Evolutionary conservation across 92 coral and sea anemone species (phyloP).

Genomic region (Phenganax stokvisi): DNA sequence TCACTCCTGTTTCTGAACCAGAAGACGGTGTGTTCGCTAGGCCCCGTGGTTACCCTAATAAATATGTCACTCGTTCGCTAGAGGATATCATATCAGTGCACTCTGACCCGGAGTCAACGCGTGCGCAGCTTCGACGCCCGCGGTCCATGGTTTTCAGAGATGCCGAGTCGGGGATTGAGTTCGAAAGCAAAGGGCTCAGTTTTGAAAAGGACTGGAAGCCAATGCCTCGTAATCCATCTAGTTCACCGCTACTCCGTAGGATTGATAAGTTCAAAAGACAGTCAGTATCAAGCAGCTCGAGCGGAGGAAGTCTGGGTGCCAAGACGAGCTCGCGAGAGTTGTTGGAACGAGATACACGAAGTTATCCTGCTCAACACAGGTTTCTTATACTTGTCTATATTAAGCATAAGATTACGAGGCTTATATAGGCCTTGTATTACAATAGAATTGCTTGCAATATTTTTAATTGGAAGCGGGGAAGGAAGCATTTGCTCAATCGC

Average conservation of each 20-base stretch:
- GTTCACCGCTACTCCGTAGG: constrained; percentile 36
- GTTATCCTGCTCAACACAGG: constrained; percentile 1
- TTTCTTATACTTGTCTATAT: not conserved
- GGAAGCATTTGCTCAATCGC: too few species aligned
- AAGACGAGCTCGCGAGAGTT: constrained; percentile 23
- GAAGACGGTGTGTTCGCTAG: not conserved
- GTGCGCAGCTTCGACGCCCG: constrained; percentile 26
- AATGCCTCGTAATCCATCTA: not conserved
- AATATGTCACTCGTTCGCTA: constrained; percentile 13
- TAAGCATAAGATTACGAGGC: too few species aligned
- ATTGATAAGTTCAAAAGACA: constrained; percentile 38
- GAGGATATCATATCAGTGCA: constrained; percentile 31
- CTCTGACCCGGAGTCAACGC: constrained; percentile 34
- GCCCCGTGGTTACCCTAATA: not conserved
- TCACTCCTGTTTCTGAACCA: constrained; percentile 15
- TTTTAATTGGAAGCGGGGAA: too few species aligned
- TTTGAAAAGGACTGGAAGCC: constrained; percentile 19
- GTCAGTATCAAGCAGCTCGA: constrained; percentile 38
- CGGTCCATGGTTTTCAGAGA: constrained; percentile 17
- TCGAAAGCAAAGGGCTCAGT: constrained; percentile 21
- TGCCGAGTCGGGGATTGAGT: not conserved
- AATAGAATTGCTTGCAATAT: too few species aligned
- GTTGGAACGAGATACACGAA: constrained; percentile 12
- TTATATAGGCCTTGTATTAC: too few species aligned
- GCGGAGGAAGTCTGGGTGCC: constrained; percentile 20